Base-by-base conservation (phyloP, 2,888 invertebrate species). In the Hirtodrosophila duncani region DNA sequence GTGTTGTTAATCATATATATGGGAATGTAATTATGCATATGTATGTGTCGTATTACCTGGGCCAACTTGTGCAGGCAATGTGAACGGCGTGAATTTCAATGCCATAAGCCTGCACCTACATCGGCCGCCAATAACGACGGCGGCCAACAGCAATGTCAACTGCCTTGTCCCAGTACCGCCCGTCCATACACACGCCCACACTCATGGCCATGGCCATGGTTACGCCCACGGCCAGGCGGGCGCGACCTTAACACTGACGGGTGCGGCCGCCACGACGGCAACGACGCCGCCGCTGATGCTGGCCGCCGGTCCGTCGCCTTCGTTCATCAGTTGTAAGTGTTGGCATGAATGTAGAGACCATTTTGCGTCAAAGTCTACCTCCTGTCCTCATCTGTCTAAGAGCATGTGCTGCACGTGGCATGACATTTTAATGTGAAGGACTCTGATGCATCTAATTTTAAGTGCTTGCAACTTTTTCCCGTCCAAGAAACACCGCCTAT, bases 81-180 rank as follows among this genome's bases (percentile, higher is more conserved):
- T 91, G 27, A 93, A 93, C 83, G 92, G 92, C 34, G 91, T 92
- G n/a, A n/a, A n/a, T n/a, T n/a, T n/a, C 88, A 93, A 92, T 86
- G 91, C 92, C 87, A 92, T 90, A 72, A 88, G 89, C 63, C 84
- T 89, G 75, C 88, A 89, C 27, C 89, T 89, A 24, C 87, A 88
- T 83, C 89, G 89, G 53, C 55, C 71, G 42, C 36, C 63, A 36
- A 41, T 37, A 74, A 51, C 78, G 66, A 88, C 89, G 43, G 83
- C 88, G 72, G 88, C 88, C 71, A 71, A 60, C 68, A 33, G 63
- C 66, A 63, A 62, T 68, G 45, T 55, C 67, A 52, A 62, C 61
- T 53, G 56, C 41, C 58, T 45, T 13, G 27, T 14, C 26, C n/a
- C n/a, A n/a, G n/a, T n/a, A n/a, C n/a, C n/a, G 18, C 27, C 18